Evolutionary conservation across 2,888 invertebrate genomes (phyloP), one percentile per base, ranked within the genome.

Genomic region (Pristionchus maxplancki): DNA sequence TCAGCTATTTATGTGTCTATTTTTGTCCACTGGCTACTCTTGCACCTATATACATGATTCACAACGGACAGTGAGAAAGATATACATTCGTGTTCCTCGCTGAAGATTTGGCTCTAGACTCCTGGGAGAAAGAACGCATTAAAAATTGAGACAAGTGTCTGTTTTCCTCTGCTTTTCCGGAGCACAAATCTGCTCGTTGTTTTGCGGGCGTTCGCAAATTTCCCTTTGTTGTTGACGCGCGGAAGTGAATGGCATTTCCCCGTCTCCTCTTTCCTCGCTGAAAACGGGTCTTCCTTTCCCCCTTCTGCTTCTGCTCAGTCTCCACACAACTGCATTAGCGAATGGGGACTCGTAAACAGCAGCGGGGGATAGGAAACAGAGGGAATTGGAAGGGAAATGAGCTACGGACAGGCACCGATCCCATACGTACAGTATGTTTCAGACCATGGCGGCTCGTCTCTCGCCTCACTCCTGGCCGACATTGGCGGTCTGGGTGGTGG

Each of bases 401-500:
- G 78, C 1, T 28, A 28, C 44, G 6, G 64, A 17, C 44, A 24
- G 37, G 62, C 40, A 31, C 84, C 8, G 15, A 44, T 11, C 44
- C 11, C 44, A 44, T 44, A 11, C 44, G 44, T 44, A 44, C 8
- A 44, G 44, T 9, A 44, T 44, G 44, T 37, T 83, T 34, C 37
- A 83, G 82, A 83, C 53, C 67, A 48, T n/a, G 86, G 86, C 2
- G 86, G 86, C n/a, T 48, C 44, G 8, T 50, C 34, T 8, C 67
- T 87, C 24, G 86, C 86, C 48, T 67, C 86, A 13, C 86, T 87
- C 11, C 86, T 87, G 20, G 86, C 86, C 71, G 86, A 87, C 20
- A 87, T 87, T 31, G 86, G 86, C 9, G 86, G 91, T 88, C 89
- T 91, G 87, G 89, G 88, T 24, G 88, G 83, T n/a, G 88, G 44